Conservation (phyloP, 2,888 invertebrate genomes). For the Acronicta psi region DNA sequence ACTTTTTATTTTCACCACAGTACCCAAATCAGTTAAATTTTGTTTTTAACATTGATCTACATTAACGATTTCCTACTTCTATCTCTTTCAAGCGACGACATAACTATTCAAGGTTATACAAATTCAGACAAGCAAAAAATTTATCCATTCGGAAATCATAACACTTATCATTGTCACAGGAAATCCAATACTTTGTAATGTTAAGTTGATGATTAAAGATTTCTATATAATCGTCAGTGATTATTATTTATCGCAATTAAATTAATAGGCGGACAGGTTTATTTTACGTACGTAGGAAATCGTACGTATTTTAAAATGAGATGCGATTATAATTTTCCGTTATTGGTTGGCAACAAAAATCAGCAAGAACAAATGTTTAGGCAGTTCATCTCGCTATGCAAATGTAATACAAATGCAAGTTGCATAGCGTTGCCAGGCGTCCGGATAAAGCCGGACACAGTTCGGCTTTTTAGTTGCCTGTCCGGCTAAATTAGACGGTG, state of each 20-base stretch:
- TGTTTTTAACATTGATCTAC: conserved; percentile 54
- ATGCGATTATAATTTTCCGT: no score
- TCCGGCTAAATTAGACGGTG: no score
- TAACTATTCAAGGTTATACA: conserved; percentile 53
- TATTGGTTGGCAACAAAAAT: no score
- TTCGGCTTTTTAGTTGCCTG: no score
- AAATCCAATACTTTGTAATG: conserved; percentile 42
- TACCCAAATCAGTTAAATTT: conserved; percentile 16
- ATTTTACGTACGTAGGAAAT: conserved; percentile 13
- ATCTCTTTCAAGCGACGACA: conserved; percentile 61
- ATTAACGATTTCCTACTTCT: conserved; percentile 68
- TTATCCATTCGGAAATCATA: conserved; percentile 50
- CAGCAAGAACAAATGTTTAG: no score
- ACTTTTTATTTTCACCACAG: conserved; percentile 8
- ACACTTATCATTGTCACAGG: conserved; percentile 45
- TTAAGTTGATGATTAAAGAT: conserved; percentile 24
- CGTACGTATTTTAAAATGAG: neutral
- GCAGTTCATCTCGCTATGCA: no score
- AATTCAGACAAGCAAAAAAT: conserved; percentile 46
- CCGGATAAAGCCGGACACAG: no score
- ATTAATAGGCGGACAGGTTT: conserved; percentile 14
- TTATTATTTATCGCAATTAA: conserved; percentile 12
- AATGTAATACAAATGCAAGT: no score
- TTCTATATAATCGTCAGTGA: conserved; percentile 23
- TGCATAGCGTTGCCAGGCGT: no score